These are phyloP conservation scores for Eupithecia dodoneata DNA, from an alignment of 2,888 invertebrate species.

Conservation along the genomic window DNA sequence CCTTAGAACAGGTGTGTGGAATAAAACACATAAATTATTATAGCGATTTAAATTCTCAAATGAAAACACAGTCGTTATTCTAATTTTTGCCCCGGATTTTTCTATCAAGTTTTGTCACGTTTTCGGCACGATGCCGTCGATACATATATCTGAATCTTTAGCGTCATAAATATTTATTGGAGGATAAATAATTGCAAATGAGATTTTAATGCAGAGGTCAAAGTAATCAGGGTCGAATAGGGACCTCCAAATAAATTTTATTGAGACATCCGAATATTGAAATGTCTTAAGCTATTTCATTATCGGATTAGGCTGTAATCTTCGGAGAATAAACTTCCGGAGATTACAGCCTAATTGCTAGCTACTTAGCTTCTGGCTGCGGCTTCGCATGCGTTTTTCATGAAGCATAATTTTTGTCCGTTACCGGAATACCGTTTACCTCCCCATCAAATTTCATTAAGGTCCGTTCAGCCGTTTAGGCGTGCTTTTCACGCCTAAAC, in stretches of 20 bases:
- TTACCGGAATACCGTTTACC: no score
- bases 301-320: no score
- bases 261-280: not conserved
- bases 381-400: not conserved
- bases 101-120: not conserved
- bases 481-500: no score
- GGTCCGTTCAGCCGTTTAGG: no score
- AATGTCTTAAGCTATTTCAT: not conserved
- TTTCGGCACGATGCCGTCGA: not conserved
- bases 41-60: not conserved
- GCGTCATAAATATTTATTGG: not conserved
- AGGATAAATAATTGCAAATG: not conserved
- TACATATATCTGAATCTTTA: not conserved
- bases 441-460: no score
- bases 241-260: not conserved
- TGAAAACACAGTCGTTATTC: not conserved
- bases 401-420: no score
- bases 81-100: not conserved
- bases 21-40: not conserved
- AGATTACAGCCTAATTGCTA: not conserved
- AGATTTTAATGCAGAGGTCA: constrained; percentile 1
- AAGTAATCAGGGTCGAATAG: not conserved
- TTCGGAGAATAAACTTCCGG: not conserved
- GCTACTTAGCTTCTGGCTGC: not conserved
- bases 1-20: not conserved